phyloP scores from a whole-genome alignment of 2,113 vertebrate species.

The Seriola rivoliana region DNA sequence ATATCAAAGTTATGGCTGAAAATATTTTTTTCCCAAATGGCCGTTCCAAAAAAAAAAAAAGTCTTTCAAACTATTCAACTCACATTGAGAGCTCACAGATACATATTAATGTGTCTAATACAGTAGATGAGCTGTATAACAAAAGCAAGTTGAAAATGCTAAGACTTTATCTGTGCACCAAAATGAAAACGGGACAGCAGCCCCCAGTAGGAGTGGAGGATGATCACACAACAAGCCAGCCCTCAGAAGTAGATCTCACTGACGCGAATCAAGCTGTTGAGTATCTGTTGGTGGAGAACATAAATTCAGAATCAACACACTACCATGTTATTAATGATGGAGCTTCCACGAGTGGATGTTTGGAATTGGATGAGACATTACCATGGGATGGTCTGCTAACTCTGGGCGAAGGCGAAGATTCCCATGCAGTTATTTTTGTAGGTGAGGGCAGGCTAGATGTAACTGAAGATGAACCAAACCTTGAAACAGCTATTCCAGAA shows the following conservation, averaged over 20 bases:
- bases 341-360: background rate
- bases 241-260: background rate
- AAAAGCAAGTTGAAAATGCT: background rate
- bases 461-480: too few species aligned
- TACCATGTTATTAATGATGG: constrained; percentile 7
- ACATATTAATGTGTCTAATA: background rate
- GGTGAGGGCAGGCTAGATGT: too few species aligned
- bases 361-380: constrained; percentile 3
- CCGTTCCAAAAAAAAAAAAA: background rate
- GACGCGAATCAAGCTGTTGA: background rate
- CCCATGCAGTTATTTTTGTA: too few species aligned
- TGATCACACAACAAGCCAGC: background rate
- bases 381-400: constrained; percentile 3
- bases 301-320: constrained; percentile 1
- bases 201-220: background rate
- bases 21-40: background rate
- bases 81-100: background rate
- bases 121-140: background rate
- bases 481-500: too few species aligned
- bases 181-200: constrained; percentile 9
- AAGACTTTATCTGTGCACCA: background rate
- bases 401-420: background rate
- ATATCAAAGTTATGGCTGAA: background rate
- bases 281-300: constrained; percentile 5
- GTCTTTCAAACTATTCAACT: background rate